Evolutionary conservation across 2,797 vertebrate species (phyloP).

Genomic region (Numenius phaeopus): DNA sequence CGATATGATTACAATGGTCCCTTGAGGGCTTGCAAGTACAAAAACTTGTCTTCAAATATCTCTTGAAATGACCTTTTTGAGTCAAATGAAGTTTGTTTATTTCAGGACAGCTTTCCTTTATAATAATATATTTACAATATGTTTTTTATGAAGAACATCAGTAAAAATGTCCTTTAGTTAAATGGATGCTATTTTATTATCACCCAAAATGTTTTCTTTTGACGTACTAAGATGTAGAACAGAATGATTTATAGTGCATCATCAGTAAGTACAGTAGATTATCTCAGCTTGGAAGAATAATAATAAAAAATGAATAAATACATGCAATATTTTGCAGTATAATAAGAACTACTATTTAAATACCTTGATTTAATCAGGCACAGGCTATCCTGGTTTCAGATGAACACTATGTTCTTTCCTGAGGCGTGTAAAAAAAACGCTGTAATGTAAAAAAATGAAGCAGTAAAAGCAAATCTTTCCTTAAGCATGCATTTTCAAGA

Average conservation of each 20-base stretch:
- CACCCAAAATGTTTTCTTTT: neutral
- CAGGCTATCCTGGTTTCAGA: neutral
- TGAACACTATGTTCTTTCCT: neutral
- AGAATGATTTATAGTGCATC: neutral
- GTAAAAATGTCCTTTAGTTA: neutral
- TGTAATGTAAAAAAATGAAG: neutral
- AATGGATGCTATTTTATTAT: neutral
- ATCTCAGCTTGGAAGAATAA: neutral
- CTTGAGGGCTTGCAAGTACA: accelerated
- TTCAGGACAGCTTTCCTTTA: neutral
- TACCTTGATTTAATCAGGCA: constrained; percentile 13
- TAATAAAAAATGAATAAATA: constrained; percentile 24
- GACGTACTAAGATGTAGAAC: neutral
- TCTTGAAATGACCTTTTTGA: neutral
- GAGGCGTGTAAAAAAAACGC: neutral
- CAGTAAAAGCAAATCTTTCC: neutral
- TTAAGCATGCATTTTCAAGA: neutral
- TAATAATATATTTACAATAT: neutral
- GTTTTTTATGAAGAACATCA: neutral
- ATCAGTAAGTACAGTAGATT: neutral
- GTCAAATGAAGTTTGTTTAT: neutral
- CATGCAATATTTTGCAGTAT: constrained; percentile 10
- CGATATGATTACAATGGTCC: neutral
- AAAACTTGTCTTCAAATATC: neutral
- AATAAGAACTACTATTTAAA: constrained; percentile 27